Percentiles rank a stretch among this genome's conserved stretches.
phyloP scores from a whole-genome alignment of 2,797 vertebrate genomes.

The Echiichthys vipera region DNA sequence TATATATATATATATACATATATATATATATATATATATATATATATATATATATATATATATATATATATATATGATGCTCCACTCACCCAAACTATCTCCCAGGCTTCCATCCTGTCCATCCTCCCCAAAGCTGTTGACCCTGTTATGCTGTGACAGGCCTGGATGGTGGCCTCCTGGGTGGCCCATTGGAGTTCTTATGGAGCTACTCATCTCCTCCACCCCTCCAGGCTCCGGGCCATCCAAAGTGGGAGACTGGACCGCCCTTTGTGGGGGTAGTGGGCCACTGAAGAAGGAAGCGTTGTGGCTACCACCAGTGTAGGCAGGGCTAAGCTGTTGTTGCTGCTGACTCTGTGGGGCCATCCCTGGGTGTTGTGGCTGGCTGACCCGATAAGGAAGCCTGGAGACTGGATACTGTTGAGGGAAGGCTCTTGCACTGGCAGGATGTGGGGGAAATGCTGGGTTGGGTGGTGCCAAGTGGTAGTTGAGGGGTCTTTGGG shows the following conservation, averaged over 20 bases:
- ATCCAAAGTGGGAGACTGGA: slow-evolving; percentile 92
- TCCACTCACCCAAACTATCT: slow-evolving; percentile 90
- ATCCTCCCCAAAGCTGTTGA: slow-evolving; percentile 94
- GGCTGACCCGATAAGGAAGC: slow-evolving; percentile 87
- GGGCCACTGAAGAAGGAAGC: slow-evolving; percentile 91
- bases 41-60: too few relatives aligned
- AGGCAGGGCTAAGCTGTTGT: slow-evolving; percentile 88
- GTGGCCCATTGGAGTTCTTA: slow-evolving; percentile 82
- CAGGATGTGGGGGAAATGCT: slow-evolving; percentile 85
- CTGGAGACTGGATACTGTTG: slow-evolving; percentile 89
- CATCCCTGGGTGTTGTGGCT: slow-evolving; percentile 83
- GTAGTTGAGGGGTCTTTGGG: slow-evolving; percentile 91
- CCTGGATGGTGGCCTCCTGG: slow-evolving; percentile 74
- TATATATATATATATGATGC: neutral
- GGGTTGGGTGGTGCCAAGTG: slow-evolving; percentile 92
- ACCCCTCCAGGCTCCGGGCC: slow-evolving; percentile 85
- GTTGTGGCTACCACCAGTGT: slow-evolving; percentile 83
- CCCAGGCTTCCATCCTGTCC: slow-evolving; percentile 88
- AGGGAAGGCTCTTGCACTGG: slow-evolving; percentile 82
- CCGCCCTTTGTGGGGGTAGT: slow-evolving; percentile 86
- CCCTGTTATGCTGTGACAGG: slow-evolving; percentile 88
- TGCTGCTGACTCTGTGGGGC: slow-evolving; percentile 80
- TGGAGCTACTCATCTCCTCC: slow-evolving; percentile 88
- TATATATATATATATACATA: too few relatives aligned
- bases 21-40: too few relatives aligned